Evolutionary conservation across 2,113 vertebrate genomes (phyloP).

Genomic region (Gopherus flavomarginatus): DNA sequence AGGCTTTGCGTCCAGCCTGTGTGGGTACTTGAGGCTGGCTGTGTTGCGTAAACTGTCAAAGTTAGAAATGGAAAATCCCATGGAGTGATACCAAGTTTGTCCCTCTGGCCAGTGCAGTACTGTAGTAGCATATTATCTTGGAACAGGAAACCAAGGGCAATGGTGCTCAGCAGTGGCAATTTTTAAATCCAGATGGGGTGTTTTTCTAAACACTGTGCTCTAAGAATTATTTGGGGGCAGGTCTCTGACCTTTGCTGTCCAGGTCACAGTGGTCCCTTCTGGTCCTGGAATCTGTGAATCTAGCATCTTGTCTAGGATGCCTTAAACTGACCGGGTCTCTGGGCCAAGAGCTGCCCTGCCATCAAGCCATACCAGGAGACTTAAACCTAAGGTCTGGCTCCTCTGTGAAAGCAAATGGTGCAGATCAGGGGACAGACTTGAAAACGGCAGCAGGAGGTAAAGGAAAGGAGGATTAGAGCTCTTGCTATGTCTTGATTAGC

Average conservation of each 20-base stretch:
- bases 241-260: neutral
- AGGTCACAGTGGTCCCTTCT: neutral
- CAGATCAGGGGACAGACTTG: neutral
- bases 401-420: neutral
- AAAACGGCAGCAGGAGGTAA: fast-evolving
- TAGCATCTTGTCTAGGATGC: neutral
- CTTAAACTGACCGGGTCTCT: neutral
- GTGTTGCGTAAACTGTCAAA: fast-evolving
- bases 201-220: neutral
- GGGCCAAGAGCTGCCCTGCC: neutral
- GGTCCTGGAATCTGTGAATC: neutral
- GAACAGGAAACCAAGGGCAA: too few relatives aligned
- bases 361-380: neutral
- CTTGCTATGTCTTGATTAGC: neutral
- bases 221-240: neutral
- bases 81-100: neutral
- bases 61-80: neutral
- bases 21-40: fast-evolving
- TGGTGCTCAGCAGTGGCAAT: neutral
- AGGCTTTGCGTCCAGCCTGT: fast-evolving
- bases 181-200: neutral
- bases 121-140: fast-evolving
- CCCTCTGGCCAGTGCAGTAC: fast-evolving
- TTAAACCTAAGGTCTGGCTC: neutral
- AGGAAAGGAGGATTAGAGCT: neutral